phyloP scores from a whole-genome alignment of 2,888 invertebrate species.

The Callosobruchus maculatus region DNA sequence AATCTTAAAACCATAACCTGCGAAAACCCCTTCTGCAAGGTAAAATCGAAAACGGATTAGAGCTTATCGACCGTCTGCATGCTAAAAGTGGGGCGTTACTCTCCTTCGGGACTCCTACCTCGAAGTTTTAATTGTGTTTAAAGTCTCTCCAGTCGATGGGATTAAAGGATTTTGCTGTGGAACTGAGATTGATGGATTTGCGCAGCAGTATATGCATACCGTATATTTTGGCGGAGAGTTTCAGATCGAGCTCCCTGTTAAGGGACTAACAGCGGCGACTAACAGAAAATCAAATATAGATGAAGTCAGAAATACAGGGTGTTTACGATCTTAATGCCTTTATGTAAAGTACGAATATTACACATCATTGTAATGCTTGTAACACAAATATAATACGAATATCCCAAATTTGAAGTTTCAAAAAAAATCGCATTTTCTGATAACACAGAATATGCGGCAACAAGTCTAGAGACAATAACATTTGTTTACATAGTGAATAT shows the following conservation, averaged over 20 bases:
- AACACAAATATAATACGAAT: no score
- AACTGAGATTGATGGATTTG: background rate
- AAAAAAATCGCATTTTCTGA: no score
- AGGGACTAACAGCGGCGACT: background rate
- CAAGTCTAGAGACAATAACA: no score
- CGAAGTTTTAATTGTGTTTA: background rate
- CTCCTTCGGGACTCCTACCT: background rate
- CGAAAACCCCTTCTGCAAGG: background rate
- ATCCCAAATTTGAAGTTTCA: no score
- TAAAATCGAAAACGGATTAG: background rate
- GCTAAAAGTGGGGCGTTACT: background rate
- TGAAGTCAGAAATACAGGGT: no score
- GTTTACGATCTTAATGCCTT: no score
- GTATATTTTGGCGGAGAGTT: background rate
- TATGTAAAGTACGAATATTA: no score
- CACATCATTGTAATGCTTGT: no score
- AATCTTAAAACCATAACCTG: background rate
- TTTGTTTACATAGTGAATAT: no score
- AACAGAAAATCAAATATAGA: no score
- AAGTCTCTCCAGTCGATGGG: background rate
- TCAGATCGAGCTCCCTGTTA: background rate
- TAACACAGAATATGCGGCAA: no score
- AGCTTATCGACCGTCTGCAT: background rate
- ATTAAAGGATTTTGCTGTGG: background rate
- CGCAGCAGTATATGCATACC: background rate